Percentiles rank a stretch among this genome's conserved stretches.
These are phyloP conservation scores for Clupea harengus DNA, from an alignment of 2,113 vertebrate species.

Conservation along the genomic window DNA sequence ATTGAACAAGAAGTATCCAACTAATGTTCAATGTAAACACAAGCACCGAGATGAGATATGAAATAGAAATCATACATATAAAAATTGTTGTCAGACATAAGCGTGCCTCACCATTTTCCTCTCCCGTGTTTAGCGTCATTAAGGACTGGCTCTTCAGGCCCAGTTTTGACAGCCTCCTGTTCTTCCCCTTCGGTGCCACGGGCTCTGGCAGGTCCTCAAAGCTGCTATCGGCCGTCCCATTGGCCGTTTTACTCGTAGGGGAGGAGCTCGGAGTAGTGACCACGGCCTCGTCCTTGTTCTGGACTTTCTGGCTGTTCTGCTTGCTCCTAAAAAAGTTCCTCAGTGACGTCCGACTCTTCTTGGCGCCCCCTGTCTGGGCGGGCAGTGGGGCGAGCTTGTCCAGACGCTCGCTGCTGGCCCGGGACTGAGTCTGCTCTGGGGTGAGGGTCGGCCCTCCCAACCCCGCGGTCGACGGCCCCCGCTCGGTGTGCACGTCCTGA, in stretches of 20 bases:
- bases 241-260: background rate
- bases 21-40: background rate
- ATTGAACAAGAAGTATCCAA: background rate
- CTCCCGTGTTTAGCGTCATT: background rate
- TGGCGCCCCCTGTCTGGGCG: background rate
- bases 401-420: conserved; percentile 42
- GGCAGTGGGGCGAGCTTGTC: conserved; percentile 33
- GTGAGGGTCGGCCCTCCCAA: background rate
- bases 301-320: conserved; percentile 23
- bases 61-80: background rate
- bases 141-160: background rate
- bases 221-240: conserved; percentile 1
- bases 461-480: background rate
- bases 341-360: background rate
- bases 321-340: background rate
- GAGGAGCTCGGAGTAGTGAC: background rate
- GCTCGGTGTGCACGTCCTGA: conserved; percentile 25
- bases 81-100: background rate
- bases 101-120: conserved; percentile 32
- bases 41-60: background rate
- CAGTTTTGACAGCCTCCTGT: conserved; percentile 38
- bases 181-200: conserved; percentile 27
- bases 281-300: background rate
- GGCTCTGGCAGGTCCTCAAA: conserved; percentile 32
- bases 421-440: background rate